Conservation (phyloP, 2,888 invertebrate species). For the Cantharis nigra region DNA sequence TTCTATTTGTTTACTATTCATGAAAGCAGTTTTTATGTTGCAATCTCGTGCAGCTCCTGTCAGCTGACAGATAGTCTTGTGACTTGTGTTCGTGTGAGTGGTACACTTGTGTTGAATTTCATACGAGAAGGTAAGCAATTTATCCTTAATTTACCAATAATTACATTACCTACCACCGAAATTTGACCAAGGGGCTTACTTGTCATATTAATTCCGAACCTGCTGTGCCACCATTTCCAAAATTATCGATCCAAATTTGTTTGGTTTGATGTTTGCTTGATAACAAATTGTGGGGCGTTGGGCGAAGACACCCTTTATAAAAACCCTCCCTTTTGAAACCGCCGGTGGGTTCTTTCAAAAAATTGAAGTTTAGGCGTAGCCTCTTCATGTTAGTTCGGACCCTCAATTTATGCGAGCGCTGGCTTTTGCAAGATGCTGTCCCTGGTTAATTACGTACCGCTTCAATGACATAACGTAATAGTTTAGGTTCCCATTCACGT, state of each 20-base stretch:
- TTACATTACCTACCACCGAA: not conserved
- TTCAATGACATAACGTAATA: not conserved
- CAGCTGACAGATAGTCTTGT: slow-evolving; percentile 53
- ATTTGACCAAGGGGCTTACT: not conserved
- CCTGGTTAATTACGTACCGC: not conserved
- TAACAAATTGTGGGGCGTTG: not conserved
- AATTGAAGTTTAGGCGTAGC: slow-evolving; percentile 6
- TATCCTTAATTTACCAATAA: not conserved
- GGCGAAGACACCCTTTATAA: not conserved
- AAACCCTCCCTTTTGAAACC: not conserved
- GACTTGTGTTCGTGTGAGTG: slow-evolving; percentile 43
- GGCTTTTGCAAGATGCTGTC: not conserved
- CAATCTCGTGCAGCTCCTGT: slow-evolving; percentile 29
- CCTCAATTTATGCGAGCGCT: slow-evolving; percentile 13
- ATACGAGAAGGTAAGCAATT: slow-evolving; percentile 10
- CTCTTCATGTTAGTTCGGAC: not conserved
- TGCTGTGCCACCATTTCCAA: not conserved
- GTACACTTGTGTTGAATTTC: slow-evolving; percentile 45
- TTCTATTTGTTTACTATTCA: not conserved
- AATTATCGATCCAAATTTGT: not conserved
- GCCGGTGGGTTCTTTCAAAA: not conserved
- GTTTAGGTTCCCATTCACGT: slow-evolving; percentile 26
- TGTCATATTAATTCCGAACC: not conserved
- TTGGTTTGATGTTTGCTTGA: not conserved
- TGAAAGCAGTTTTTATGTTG: not conserved